Evolutionary conservation across 2,888 invertebrate genomes (phyloP).

Genomic region (Sinotaia quadrata): DNA sequence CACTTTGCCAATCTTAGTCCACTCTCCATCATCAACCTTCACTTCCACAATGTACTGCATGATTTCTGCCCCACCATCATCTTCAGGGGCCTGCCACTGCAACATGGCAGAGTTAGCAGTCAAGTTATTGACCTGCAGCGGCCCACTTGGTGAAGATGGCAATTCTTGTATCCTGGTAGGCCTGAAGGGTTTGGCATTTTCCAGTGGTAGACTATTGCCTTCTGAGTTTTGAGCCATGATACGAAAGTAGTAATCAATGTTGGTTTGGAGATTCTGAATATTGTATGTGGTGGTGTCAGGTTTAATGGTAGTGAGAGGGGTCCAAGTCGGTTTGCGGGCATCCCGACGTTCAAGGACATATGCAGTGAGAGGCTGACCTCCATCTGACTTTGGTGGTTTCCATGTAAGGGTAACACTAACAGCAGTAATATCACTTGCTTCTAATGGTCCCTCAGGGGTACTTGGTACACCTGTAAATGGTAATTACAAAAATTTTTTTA

Average conservation of each 20-base stretch:
- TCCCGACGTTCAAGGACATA: slow-evolving; percentile 69
- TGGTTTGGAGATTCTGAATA: slow-evolving; percentile 63
- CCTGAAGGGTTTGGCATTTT: slow-evolving; percentile 39
- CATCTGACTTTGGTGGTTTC: slow-evolving; percentile 86
- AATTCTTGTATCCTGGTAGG: slow-evolving; percentile 50
- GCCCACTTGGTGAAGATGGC: slow-evolving; percentile 64
- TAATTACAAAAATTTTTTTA: no score
- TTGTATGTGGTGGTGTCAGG: slow-evolving; percentile 59
- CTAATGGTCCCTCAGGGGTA: slow-evolving; percentile 62
- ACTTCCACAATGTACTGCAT: slow-evolving; percentile 56
- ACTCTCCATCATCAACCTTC: slow-evolving; percentile 81
- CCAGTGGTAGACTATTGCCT: slow-evolving; percentile 74
- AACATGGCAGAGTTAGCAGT: slow-evolving; percentile 70
- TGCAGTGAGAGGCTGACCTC: slow-evolving; percentile 80
- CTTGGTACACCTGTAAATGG: slow-evolving; percentile 54
- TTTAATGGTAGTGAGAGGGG: slow-evolving; percentile 93
- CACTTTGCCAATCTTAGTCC: slow-evolving; percentile 86
- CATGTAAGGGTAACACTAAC: slow-evolving; percentile 67
- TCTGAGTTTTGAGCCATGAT: slow-evolving; percentile 76
- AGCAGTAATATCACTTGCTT: slow-evolving; percentile 59
- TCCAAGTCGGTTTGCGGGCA: slow-evolving; percentile 74
- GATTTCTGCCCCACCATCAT: slow-evolving; percentile 61
- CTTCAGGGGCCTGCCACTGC: slow-evolving; percentile 57
- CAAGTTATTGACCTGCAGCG: slow-evolving; percentile 74
- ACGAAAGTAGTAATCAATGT: slow-evolving; percentile 73